Evolutionary conservation across 2,888 invertebrate species (phyloP).

Genomic region (Dione vanillae): DNA sequence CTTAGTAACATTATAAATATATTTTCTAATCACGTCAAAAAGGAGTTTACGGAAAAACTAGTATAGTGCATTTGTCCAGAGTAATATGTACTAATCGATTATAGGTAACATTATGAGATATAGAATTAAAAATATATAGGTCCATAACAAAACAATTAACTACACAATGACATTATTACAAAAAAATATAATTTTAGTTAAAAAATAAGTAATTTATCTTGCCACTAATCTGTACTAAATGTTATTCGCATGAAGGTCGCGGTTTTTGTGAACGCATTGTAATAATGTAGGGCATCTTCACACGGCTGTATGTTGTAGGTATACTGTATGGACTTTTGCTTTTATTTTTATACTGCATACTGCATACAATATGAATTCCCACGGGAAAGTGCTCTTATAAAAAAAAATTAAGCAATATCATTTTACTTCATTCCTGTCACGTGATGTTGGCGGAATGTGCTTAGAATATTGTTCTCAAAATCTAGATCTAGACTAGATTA

Average conservation of each 20-base stretch:
- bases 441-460: no score
- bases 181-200: background rate
- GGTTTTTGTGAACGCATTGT: conserved; percentile 17
- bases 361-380: conserved; percentile 2
- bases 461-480: no score
- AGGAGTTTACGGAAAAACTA: no score
- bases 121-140: no score
- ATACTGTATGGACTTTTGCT: background rate
- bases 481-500: conserved; percentile 7
- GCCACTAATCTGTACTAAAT: background rate
- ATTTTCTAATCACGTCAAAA: no score
- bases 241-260: conserved; percentile 12
- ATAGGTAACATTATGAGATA: no score
- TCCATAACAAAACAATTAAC: no score
- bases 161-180: no score
- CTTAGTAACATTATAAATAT: no score
- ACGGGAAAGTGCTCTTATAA: conserved; percentile 15
- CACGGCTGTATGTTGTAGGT: background rate
- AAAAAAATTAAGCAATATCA: conserved; percentile 18
- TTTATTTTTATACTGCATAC: conserved; percentile 10
- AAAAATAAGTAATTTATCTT: background rate
- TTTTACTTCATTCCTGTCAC: no score
- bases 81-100: no score
- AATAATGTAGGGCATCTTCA: conserved; percentile 21
- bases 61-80: no score